Evolutionary conservation across 2,888 invertebrate species (phyloP).

Genomic region (Mythimna vitellina): DNA sequence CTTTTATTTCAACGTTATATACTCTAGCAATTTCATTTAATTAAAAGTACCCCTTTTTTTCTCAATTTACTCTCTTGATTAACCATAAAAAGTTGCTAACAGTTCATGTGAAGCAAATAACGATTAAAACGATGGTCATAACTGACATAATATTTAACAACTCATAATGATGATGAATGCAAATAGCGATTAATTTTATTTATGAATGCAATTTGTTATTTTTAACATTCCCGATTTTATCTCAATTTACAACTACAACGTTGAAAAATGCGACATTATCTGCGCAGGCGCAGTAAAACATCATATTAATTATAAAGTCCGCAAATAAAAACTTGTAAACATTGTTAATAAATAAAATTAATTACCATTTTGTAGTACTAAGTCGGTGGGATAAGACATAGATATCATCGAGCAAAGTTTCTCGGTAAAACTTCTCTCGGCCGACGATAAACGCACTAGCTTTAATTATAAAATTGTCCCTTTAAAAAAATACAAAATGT

Average conservation of each 20-base stretch:
- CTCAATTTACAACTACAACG: slow-evolving; percentile 41
- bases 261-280: slow-evolving; percentile 57
- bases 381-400: slow-evolving; percentile 73
- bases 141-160: slow-evolving; percentile 38
- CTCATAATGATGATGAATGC: slow-evolving; percentile 49
- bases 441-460: slow-evolving; percentile 80
- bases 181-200: slow-evolving; percentile 38
- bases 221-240: slow-evolving; percentile 39
- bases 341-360: slow-evolving; percentile 72
- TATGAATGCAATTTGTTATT: slow-evolving; percentile 46
- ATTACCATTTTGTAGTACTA: slow-evolving; percentile 75
- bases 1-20: slow-evolving; percentile 18
- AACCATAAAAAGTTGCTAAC: slow-evolving; percentile 33
- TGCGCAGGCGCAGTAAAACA: slow-evolving; percentile 52
- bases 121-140: slow-evolving; percentile 26
- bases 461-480: slow-evolving; percentile 89
- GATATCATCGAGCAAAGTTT: slow-evolving; percentile 80
- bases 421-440: slow-evolving; percentile 77
- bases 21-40: slow-evolving; percentile 15
- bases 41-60: slow-evolving; percentile 22
- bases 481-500: slow-evolving; percentile 78
- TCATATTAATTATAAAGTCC: slow-evolving; percentile 62
- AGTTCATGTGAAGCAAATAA: slow-evolving; percentile 20
- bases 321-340: slow-evolving; percentile 53
- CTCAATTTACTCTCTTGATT: slow-evolving; percentile 26